Evolutionary conservation across 2,113 vertebrate species (phyloP).

Genomic region (Phaetusa simplex): DNA sequence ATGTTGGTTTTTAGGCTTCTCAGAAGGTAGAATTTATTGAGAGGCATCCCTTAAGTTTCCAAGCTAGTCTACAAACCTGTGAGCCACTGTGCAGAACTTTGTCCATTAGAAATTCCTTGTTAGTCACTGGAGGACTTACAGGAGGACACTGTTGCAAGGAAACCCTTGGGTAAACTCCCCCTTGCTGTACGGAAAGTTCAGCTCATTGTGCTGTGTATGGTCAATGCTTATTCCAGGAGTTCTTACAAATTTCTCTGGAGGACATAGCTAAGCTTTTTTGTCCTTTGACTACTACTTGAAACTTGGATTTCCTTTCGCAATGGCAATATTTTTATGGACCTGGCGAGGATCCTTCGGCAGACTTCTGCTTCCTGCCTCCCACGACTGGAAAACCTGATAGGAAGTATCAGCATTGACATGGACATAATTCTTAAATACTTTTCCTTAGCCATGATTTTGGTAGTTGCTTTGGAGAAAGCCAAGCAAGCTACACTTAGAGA

Average conservation of each 20-base stretch:
- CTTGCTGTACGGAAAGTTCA: not conserved
- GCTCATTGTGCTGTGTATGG: not conserved
- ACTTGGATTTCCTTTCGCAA: conserved; percentile 10
- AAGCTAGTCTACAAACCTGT: not conserved
- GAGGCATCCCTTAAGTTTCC: not conserved
- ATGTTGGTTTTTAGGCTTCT: not conserved
- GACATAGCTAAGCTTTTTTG: not conserved
- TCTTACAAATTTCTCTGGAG: not conserved
- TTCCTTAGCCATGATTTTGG: not conserved
- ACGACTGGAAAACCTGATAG: not conserved
- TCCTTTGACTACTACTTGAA: not conserved
- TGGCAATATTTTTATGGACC: not conserved
- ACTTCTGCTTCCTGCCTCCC: not conserved
- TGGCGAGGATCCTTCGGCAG: not conserved
- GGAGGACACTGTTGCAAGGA: not conserved
- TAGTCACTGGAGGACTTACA: not conserved
- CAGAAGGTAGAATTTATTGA: not conserved
- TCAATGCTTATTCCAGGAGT: not conserved
- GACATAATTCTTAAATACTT: not conserved
- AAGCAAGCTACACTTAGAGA: not conserved
- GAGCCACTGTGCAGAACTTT: not conserved
- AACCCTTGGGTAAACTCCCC: not conserved
- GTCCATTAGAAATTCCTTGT: not conserved
- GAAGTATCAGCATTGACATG: not conserved
- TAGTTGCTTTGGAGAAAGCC: not conserved